Conservation (phyloP, 1,140 invertebrate genomes). For the Hycleus phaleratus region DNA sequence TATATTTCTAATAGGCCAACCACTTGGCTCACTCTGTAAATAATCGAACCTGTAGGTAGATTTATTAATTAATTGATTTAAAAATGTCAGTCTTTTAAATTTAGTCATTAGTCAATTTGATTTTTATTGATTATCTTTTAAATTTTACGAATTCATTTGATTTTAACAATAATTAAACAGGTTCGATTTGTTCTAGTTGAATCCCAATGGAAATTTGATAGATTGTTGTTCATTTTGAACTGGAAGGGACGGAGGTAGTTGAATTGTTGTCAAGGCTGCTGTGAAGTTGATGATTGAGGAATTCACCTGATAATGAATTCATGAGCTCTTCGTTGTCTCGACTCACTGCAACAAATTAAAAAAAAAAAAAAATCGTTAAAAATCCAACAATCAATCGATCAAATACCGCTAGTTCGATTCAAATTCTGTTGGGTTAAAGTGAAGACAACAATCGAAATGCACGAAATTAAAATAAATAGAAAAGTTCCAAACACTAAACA, state of each 20-base stretch:
- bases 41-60: too few species aligned
- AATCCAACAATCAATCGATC: background rate
- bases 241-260: conserved; percentile 8
- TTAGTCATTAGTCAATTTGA: too few species aligned
- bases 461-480: conserved; percentile 56
- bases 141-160: too few species aligned
- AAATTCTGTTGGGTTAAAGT: conserved; percentile 57
- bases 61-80: too few species aligned
- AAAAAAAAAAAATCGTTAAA: conserved; percentile 1
- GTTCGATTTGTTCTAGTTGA: too few species aligned
- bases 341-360: conserved; percentile 40
- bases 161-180: too few species aligned
- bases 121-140: too few species aligned
- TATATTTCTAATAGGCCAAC: too few species aligned
- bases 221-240: conserved; percentile 2
- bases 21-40: too few species aligned
- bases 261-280: conserved; percentile 3
- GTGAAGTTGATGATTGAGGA: background rate
- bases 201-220: too few species aligned
- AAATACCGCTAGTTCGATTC: background rate
- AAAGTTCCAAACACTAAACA: conserved; percentile 58
- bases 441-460: conserved; percentile 60
- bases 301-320: conserved; percentile 32
- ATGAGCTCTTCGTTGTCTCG: conserved; percentile 46
- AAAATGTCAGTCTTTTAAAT: too few species aligned